phyloP scores from a whole-genome alignment of 2,113 vertebrate species.

The Chinchilla lanigera region DNA sequence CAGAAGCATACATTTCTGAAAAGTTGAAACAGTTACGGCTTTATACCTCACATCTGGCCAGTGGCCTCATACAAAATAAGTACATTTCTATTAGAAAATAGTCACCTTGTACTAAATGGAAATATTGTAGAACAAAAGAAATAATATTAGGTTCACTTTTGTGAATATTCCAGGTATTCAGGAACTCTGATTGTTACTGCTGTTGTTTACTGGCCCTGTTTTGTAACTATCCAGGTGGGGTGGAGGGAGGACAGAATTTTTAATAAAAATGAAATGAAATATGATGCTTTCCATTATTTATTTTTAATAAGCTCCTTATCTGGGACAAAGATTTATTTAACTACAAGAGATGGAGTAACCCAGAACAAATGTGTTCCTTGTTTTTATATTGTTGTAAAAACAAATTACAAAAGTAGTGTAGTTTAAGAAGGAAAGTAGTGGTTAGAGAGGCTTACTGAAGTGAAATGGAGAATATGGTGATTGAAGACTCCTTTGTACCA shows the following conservation, averaged over 20 bases:
- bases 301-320: constrained; percentile 47
- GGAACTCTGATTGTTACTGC: background rate
- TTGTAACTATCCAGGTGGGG: background rate
- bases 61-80: background rate
- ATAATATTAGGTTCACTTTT: background rate
- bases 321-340: constrained; percentile 14
- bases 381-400: background rate
- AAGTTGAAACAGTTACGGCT: background rate
- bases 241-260: background rate
- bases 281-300: background rate
- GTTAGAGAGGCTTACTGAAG: background rate
- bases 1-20: background rate
- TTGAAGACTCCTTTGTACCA: background rate
- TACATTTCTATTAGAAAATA: background rate
- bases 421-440: background rate
- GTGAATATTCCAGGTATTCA: background rate
- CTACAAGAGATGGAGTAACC: constrained; percentile 22
- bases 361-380: constrained; percentile 20
- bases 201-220: background rate
- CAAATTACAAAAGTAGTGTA: background rate
- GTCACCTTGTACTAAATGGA: background rate
- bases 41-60: background rate
- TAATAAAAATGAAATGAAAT: background rate
- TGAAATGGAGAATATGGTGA: background rate
- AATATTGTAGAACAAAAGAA: background rate